Evolutionary conservation across 1,140 invertebrate species (phyloP).

Genomic region (Helicoverpa armigera): DNA sequence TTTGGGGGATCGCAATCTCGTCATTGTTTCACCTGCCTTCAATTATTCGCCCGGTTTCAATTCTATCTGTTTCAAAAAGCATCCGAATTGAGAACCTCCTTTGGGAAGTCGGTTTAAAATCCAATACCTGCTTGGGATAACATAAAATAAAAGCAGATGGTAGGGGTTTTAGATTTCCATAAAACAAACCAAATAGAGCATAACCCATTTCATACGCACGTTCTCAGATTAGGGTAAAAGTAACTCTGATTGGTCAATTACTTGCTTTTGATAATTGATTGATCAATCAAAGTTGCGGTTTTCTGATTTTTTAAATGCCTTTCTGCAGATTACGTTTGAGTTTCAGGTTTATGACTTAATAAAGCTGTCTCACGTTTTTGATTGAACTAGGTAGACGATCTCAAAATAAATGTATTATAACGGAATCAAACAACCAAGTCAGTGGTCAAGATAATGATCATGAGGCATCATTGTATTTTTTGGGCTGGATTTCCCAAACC

Average conservation of each 20-base stretch:
- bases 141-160: too few species aligned
- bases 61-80: too few species aligned
- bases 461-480: conserved; percentile 12
- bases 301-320: neutral
- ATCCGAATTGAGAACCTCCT: too few species aligned
- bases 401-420: conserved; percentile 26
- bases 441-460: conserved; percentile 13
- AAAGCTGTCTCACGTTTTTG: neutral
- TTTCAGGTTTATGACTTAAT: conserved; percentile 22
- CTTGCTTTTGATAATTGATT: conserved; percentile 32
- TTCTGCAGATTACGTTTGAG: conserved; percentile 22
- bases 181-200: neutral
- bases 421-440: conserved; percentile 10
- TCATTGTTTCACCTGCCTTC: neutral
- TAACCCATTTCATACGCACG: conserved; percentile 19
- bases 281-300: conserved; percentile 36
- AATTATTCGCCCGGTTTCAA: too few species aligned
- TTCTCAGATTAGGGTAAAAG: conserved; percentile 14
- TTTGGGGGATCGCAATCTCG: neutral
- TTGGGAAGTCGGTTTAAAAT: too few species aligned
- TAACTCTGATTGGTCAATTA: conserved; percentile 30
- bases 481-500: conserved; percentile 2
- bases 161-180: neutral
- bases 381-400: neutral
- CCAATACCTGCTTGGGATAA: too few species aligned